Evolutionary conservation across 1,140 invertebrate genomes (phyloP), one percentile per base, ranked within the genome.

Genomic region (Neodiprion fabricii): DNA sequence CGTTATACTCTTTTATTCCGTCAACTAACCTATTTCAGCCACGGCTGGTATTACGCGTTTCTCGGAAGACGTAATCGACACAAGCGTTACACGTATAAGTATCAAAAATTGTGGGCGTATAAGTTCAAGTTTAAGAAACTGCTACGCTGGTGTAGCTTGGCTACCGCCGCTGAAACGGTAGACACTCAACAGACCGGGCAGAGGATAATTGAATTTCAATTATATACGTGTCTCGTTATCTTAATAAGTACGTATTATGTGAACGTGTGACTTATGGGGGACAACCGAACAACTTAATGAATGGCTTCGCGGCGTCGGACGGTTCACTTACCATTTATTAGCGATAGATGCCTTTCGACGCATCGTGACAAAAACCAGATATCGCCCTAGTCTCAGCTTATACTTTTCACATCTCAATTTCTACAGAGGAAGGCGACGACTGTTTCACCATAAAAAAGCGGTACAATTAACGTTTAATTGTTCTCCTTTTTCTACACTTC

Each of bases 231-330:
- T 61, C 53, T 61, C 53, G 53, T 61, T 61, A 61, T 61, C 8
- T 61, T 61, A 61, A 61, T 61, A 61, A 61, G 11, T 61, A 61
- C 53, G 53, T 61, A 17, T 7, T 40, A 40, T 61, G n/a, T 17
- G n/a, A 61, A 61, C 53, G 53, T 61, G 53, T 61, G 53, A 61
- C 53, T 61, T 61, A 61, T 17, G 53, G 53, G 53, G 53, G 53
- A 61, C 4, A 61, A 61, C 4, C 53, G 53, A 61, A 5, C 53
- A 17, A 61, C 53, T 61, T 61, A 61, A 61, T 61, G 53, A 61
- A 61, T 61, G 53, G 53, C 53, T 61, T 17, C 53, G 28, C 5
- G 11, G 53, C n/a, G 11, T 61, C n/a, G 53, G 53, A 61, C 7
- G 53, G 11, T 61, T 61, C 53, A 61, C 53, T 61, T 61, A 61